Evolutionary conservation across 1,140 invertebrate species (phyloP).

Genomic region (Ips nitidus): DNA sequence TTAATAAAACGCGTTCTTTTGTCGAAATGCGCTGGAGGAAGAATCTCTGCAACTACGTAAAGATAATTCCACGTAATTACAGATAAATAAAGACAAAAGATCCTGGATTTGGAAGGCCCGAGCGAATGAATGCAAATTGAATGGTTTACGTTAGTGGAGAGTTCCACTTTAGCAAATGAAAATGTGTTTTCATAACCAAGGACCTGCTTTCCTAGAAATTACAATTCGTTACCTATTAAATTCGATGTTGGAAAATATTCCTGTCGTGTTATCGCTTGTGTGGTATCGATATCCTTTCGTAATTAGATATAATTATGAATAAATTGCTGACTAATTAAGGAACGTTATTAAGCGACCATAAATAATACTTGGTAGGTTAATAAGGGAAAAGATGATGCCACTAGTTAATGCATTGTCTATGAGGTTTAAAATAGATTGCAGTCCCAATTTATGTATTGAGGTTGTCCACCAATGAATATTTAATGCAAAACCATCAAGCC

Average conservation of each 20-base stretch:
- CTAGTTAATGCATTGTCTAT: background rate
- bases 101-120: no score
- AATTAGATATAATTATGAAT: background rate
- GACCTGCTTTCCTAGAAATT: background rate
- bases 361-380: background rate
- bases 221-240: background rate
- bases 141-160: no score
- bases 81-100: no score
- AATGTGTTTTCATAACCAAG: background rate
- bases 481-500: background rate
- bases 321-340: background rate
- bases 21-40: no score
- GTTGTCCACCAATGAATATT: background rate
- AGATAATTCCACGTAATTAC: no score
- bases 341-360: background rate
- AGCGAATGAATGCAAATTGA: no score
- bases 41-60: no score
- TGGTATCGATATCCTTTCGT: background rate
- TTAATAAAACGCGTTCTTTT: no score
- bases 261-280: background rate
- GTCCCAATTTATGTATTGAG: background rate
- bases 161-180: background rate
- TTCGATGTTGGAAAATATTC: background rate
- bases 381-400: background rate
- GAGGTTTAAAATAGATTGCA: slow-evolving; percentile 2